These are phyloP conservation scores for Empidonax traillii DNA, from an alignment of 2,113 vertebrate genomes.

Conservation along the genomic window DNA sequence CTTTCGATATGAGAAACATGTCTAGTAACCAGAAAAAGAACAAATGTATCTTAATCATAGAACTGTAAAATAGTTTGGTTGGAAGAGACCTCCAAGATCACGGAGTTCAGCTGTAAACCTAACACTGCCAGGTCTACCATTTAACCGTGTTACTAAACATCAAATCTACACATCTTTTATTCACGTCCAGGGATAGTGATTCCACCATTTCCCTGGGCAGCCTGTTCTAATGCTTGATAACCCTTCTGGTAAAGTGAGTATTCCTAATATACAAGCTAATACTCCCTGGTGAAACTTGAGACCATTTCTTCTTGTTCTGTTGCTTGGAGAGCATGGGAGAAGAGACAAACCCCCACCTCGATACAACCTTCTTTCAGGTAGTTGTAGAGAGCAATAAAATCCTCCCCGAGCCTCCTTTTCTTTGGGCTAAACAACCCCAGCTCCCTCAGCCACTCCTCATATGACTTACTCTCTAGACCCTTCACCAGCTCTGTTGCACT, in stretches of 20 bases:
- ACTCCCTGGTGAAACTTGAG: background rate
- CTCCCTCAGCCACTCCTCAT: background rate
- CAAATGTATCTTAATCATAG: background rate
- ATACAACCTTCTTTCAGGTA: background rate
- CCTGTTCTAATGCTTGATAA: background rate
- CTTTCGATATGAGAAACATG: background rate
- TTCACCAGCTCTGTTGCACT: background rate
- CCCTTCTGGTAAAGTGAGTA: background rate
- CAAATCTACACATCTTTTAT: background rate
- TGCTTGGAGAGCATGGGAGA: background rate
- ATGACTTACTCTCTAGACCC: background rate
- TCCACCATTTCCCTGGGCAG: background rate
- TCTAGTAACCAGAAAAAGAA: background rate
- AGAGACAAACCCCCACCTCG: background rate
- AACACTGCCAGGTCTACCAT: background rate
- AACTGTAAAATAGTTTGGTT: background rate
- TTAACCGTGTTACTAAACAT: background rate
- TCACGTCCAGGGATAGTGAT: background rate
- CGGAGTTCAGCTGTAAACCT: background rate
- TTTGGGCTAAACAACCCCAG: background rate
- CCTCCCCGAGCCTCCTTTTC: background rate
- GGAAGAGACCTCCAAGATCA: background rate
- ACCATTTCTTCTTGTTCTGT: background rate
- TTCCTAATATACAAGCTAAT: background rate
- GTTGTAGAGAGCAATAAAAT: rapidly evolving